phyloP scores from a whole-genome alignment of 1,140 invertebrate species.

The Cyphomyrmex costatus region DNA sequence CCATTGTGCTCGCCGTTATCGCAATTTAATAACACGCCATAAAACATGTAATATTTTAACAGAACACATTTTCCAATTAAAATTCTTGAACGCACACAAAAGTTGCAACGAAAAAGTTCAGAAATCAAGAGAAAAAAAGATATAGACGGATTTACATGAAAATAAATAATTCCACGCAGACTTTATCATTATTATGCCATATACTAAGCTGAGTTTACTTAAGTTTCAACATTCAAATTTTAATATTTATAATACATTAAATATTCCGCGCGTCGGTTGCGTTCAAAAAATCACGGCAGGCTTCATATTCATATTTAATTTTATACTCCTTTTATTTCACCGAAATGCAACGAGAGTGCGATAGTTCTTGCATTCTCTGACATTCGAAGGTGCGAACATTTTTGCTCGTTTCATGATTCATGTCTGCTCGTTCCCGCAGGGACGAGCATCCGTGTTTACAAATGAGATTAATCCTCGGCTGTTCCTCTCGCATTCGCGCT shows the following conservation, averaged over 20 bases:
- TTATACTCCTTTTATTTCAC: not conserved
- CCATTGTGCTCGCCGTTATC: not conserved
- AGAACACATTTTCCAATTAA: not conserved
- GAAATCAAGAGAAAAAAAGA: not conserved
- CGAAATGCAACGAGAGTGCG: not conserved
- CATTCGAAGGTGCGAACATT: slow-evolving; percentile 31
- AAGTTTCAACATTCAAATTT: not conserved
- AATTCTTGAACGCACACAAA: slow-evolving; percentile 1
- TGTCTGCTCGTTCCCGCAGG: not conserved
- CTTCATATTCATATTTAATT: slow-evolving; percentile 12
- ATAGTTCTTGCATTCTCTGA: not conserved
- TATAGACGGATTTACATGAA: not conserved
- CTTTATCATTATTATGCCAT: not conserved
- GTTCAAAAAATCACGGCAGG: not conserved
- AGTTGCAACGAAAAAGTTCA: not conserved
- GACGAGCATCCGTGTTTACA: slow-evolving; percentile 35
- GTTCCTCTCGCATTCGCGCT: not conserved
- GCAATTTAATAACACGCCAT: not conserved
- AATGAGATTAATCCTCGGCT: slow-evolving; percentile 56
- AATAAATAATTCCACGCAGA: slow-evolving; percentile 7
- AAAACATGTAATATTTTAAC: not conserved
- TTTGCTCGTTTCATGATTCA: slow-evolving; percentile 39
- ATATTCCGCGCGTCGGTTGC: not conserved
- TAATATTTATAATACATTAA: too few species aligned
- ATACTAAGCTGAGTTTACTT: not conserved